phyloP scores from a whole-genome alignment of 2,797 vertebrate genomes.

The Knipowitschia caucasica region DNA sequence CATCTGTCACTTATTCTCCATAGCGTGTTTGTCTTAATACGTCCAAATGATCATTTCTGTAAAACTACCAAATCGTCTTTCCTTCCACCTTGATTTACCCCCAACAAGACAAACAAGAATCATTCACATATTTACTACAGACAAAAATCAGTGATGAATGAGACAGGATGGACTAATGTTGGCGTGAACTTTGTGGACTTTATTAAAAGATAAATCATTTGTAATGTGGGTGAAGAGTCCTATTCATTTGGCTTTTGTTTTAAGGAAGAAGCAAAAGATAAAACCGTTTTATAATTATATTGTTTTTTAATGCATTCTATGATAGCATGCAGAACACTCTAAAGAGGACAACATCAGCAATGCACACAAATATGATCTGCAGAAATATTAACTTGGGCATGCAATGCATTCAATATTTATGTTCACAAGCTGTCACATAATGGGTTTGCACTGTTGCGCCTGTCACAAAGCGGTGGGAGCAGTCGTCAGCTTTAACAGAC shows the following conservation, averaged over 20 bases:
- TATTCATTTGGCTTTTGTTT: too few species aligned
- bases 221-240: not conserved
- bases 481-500: not conserved
- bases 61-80: conserved; percentile 23
- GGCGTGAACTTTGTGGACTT: not conserved
- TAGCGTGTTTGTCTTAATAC: conserved; percentile 68
- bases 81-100: conserved; percentile 40
- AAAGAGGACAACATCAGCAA: not conserved
- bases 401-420: conserved; percentile 70
- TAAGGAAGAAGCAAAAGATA: too few species aligned
- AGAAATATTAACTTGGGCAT: conserved; percentile 33
- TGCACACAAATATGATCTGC: not conserved
- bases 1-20: conserved; percentile 70
- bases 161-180: conserved; percentile 13
- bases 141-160: conserved; percentile 44
- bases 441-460: conserved; percentile 27
- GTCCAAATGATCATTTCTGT: conserved; percentile 36
- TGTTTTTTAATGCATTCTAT: too few species aligned
- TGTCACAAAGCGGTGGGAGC: conserved; percentile 5
- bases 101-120: conserved; percentile 59
- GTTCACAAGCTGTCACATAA: conserved; percentile 73
- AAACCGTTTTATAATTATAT: too few species aligned
- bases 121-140: conserved; percentile 72
- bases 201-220: not conserved
- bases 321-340: not conserved